Conservation (phyloP, 2,888 invertebrate genomes). For the Protophormia terraenovae region DNA sequence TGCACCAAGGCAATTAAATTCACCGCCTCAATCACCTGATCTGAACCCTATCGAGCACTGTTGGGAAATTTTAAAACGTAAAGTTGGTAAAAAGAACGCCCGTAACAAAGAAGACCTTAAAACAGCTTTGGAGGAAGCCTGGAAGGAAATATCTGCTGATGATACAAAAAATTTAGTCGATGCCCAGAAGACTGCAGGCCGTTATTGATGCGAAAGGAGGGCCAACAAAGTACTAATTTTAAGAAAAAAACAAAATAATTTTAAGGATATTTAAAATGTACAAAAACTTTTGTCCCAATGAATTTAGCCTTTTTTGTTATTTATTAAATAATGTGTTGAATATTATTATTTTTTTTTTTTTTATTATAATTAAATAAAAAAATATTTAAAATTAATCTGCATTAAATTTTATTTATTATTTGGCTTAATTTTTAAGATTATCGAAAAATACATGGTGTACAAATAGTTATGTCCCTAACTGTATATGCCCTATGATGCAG, state of each 20-base stretch:
- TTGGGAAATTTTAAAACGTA: constrained; percentile 37
- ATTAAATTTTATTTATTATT: too few relatives aligned
- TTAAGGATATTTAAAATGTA: not conserved
- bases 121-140: not conserved
- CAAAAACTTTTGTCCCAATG: not conserved
- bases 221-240: not conserved
- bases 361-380: too few relatives aligned
- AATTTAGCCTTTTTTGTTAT: too few relatives aligned
- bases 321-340: too few relatives aligned
- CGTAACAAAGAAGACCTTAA: not conserved
- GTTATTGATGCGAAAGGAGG: constrained; percentile 15
- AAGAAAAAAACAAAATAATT: not conserved
- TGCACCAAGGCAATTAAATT: constrained; percentile 31
- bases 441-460: not conserved
- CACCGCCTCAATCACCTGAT: constrained; percentile 37
- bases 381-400: too few relatives aligned
- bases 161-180: constrained; percentile 19
- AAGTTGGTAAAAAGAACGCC: constrained; percentile 25
- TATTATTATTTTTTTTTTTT: too few relatives aligned
- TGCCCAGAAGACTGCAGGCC: constrained; percentile 11
- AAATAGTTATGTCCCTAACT: not conserved
- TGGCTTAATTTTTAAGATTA: not conserved
- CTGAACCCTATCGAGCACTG: constrained; percentile 43
- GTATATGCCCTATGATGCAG: too few relatives aligned
- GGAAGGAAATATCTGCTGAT: constrained; percentile 12